phyloP scores from a whole-genome alignment of 2,888 invertebrate species.

The Metellina segmentata region DNA sequence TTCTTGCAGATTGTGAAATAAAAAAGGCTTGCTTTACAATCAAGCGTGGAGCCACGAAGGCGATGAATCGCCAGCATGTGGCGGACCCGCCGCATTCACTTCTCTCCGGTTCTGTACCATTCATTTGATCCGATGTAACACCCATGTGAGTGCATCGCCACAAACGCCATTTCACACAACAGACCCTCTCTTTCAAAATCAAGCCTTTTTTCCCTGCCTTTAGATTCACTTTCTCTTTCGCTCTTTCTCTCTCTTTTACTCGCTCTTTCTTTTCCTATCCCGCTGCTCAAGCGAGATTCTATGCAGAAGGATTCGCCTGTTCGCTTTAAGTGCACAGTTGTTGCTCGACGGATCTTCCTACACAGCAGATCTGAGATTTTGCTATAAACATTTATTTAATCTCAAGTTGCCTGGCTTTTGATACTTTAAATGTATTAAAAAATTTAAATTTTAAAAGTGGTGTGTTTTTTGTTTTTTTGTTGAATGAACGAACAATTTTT shows the following conservation, averaged over 20 bases:
- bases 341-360: no score
- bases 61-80: conserved; percentile 46
- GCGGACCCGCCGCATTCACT: conserved; percentile 12
- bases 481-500: no score
- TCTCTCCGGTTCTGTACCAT: conserved; percentile 68
- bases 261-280: conserved; percentile 30
- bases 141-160: conserved; percentile 76
- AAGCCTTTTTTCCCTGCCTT: conserved; percentile 50
- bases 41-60: neutral
- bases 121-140: conserved; percentile 76
- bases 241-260: conserved; percentile 32
- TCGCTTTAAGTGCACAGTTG: no score
- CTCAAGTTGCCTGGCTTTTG: no score
- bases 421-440: no score
- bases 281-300: no score
- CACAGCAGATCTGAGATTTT: no score
- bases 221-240: conserved; percentile 11
- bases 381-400: no score
- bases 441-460: no score
- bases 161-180: conserved; percentile 77
- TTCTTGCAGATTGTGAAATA: neutral
- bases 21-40: neutral
- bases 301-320: no score
- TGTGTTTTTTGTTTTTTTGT: no score
- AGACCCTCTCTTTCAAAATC: conserved; percentile 72